Evolutionary conservation across 2,797 vertebrate genomes (phyloP).

Genomic region (Pseudochromis fuscus): DNA sequence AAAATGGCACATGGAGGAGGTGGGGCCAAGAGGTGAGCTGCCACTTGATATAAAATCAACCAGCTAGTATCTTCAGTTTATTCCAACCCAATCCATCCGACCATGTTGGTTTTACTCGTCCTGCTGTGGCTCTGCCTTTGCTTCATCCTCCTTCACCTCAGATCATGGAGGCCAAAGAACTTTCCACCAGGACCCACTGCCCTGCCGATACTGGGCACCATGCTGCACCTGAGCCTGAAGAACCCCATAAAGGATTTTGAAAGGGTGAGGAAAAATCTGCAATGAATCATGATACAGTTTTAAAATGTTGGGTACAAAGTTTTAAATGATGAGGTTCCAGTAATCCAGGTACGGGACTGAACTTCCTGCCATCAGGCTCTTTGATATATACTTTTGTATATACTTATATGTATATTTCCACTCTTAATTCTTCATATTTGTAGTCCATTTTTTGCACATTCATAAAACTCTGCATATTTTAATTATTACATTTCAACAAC

Average conservation of each 20-base stretch:
- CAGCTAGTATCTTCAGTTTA: not conserved
- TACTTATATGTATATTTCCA: no score
- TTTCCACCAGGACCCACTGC: conserved; percentile 70
- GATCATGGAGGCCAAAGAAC: conserved; percentile 66
- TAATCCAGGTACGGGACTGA: no score
- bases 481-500: no score
- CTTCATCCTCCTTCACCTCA: conserved; percentile 52
- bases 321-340: no score
- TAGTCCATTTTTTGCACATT: no score
- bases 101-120: conserved; percentile 61
- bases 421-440: no score
- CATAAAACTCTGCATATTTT: no score
- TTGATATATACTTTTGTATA: no score
- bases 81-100: not conserved
- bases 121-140: conserved; percentile 48
- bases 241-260: conserved; percentile 75
- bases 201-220: conserved; percentile 65
- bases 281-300: no score
- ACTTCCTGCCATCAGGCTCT: no score
- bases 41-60: not conserved
- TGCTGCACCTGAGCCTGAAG: conserved; percentile 59
- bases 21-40: not conserved
- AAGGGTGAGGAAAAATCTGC: conserved; percentile 50
- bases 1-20: conserved; percentile 30
- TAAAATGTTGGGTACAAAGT: no score